Conservation (phyloP, 2,888 invertebrate genomes). For the Ormia ochracea region DNA sequence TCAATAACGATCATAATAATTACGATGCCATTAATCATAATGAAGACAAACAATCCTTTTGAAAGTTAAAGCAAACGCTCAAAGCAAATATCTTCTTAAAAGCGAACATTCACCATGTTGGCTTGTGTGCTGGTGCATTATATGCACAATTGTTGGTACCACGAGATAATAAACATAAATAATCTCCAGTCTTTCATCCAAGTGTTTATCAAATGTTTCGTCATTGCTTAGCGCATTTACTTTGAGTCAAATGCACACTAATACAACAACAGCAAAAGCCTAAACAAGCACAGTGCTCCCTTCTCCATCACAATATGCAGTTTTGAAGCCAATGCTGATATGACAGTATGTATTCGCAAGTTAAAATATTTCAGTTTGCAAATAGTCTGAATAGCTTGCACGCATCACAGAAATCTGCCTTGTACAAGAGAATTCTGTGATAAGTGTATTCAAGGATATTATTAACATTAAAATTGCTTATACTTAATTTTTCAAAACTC, state of each 20-base stretch:
- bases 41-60: slow-evolving; percentile 12
- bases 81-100: slow-evolving; percentile 2
- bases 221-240: slow-evolving; percentile 22
- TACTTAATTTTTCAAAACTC: no score
- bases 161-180: background rate
- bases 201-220: slow-evolving; percentile 35
- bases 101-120: background rate
- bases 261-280: background rate
- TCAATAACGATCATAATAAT: background rate
- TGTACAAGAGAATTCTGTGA: background rate
- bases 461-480: no score
- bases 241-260: background rate
- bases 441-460: no score
- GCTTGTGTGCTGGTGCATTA: background rate
- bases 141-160: background rate
- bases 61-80: background rate
- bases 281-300: slow-evolving; percentile 7
- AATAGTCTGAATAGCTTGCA: no score
- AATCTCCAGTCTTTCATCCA: background rate
- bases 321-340: background rate
- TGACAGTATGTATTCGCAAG: no score
- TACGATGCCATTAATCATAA: background rate
- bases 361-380: no score
- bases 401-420: no score
- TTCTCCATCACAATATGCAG: background rate